These are phyloP conservation scores for Petrocephalus microphthalmus DNA, from an alignment of 2,113 vertebrate genomes.

Conservation along the genomic window DNA sequence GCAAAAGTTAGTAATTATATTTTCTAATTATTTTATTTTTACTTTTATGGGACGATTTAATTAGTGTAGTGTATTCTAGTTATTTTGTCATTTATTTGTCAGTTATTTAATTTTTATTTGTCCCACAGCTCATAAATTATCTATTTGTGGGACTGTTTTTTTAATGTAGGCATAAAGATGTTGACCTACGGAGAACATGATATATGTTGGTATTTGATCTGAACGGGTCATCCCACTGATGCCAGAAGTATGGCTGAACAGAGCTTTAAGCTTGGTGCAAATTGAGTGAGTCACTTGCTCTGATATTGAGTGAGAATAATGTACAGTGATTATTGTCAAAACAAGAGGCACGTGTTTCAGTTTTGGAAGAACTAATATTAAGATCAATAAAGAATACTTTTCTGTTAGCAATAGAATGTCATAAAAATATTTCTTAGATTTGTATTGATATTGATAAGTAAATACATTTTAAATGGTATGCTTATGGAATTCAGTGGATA, in stretches of 20 bases:
- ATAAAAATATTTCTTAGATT: background rate
- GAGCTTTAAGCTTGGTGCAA: background rate
- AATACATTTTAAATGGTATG: background rate
- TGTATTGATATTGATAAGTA: background rate
- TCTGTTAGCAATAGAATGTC: background rate
- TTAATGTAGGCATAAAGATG: slow-evolving; percentile 8
- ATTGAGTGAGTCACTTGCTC: background rate
- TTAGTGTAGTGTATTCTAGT: background rate
- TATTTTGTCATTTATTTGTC: background rate
- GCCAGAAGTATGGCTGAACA: background rate
- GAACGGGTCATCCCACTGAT: background rate
- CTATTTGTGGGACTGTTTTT: slow-evolving; percentile 7
- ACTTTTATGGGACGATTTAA: background rate
- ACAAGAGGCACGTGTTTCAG: background rate
- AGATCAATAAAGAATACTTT: background rate
- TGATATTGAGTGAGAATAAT: background rate
- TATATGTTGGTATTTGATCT: slow-evolving; percentile 29
- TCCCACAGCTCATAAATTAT: slow-evolving; percentile 1
- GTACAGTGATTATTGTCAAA: background rate
- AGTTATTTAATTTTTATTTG: too few species aligned
- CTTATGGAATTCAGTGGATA: background rate
- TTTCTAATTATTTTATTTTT: background rate
- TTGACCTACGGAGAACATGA: background rate
- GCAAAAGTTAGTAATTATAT: background rate
- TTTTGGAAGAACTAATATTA: background rate